These are phyloP conservation scores for Callipepla californica DNA, from an alignment of 2,113 vertebrate genomes.

Conservation along the genomic window DNA sequence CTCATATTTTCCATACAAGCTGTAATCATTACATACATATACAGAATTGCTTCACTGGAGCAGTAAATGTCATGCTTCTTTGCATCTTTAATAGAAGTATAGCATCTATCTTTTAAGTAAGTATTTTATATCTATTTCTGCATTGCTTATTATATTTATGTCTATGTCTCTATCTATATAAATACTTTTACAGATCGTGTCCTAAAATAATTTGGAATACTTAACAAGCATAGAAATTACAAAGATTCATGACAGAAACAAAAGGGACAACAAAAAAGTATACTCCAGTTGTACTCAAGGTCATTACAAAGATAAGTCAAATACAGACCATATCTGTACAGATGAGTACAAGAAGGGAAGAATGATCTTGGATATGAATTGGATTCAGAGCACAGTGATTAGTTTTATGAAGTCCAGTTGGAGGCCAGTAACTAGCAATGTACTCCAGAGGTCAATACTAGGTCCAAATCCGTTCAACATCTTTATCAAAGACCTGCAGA, in stretches of 20 bases:
- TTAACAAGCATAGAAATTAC: background rate
- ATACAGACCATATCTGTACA: background rate
- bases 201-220: background rate
- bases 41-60: background rate
- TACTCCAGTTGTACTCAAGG: background rate
- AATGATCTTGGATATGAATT: background rate
- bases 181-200: background rate
- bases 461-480: background rate
- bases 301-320: background rate
- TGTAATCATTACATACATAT: fast-evolving
- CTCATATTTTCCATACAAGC: background rate
- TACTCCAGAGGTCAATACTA: background rate
- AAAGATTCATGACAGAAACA: background rate
- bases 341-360: background rate
- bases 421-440: too few species aligned
- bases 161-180: background rate
- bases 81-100: background rate
- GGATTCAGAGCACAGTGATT: too few species aligned
- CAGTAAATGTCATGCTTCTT: background rate
- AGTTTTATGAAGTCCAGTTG: too few species aligned
- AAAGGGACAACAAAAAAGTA: background rate
- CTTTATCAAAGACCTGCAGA: background rate
- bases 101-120: background rate
- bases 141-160: background rate
- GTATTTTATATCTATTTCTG: background rate